These are phyloP conservation scores for Drosophila cardini DNA, from an alignment of 1,140 invertebrate genomes.

Conservation along the genomic window DNA sequence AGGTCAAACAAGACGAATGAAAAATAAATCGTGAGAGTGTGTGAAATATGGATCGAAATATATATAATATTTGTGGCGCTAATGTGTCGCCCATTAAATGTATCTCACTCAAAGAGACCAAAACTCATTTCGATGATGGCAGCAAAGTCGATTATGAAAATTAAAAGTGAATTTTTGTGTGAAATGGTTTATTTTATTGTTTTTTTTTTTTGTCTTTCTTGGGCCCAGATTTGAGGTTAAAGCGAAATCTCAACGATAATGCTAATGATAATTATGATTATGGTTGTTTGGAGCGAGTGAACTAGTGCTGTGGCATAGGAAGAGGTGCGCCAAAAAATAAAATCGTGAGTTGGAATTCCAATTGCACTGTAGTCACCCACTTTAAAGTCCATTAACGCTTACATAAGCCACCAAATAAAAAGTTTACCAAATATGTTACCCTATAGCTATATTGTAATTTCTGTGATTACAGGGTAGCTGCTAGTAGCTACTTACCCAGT, in stretches of 20 bases:
- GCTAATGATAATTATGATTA: slow-evolving; percentile 63
- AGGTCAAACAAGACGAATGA: no score
- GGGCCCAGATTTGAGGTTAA: slow-evolving; percentile 22
- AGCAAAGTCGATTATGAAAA: slow-evolving; percentile 72
- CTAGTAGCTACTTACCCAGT: slow-evolving; percentile 90
- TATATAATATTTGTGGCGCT: slow-evolving; percentile 27
- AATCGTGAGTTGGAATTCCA: slow-evolving; percentile 43
- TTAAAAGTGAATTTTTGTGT: slow-evolving; percentile 73
- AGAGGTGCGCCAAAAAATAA: slow-evolving; percentile 67
- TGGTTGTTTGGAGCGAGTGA: no score
- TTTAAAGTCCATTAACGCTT: slow-evolving; percentile 71
- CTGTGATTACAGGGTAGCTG: slow-evolving; percentile 11
- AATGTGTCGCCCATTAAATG: slow-evolving; percentile 65
- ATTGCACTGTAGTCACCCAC: slow-evolving; percentile 41
- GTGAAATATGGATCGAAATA: slow-evolving; percentile 10
- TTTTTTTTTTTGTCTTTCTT: no score
- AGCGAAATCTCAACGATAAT: slow-evolving; percentile 63
- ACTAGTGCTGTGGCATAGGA: slow-evolving; percentile 35
- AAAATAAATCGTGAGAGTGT: neutral
- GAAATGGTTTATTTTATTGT: slow-evolving; percentile 72
- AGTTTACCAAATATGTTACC: neutral
- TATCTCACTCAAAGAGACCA: slow-evolving; percentile 31
- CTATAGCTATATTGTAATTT: neutral
- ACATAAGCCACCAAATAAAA: slow-evolving; percentile 23
- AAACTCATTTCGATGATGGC: slow-evolving; percentile 78